Conservation (phyloP, 2,888 invertebrate species). For the Nymphalis c-album region DNA sequence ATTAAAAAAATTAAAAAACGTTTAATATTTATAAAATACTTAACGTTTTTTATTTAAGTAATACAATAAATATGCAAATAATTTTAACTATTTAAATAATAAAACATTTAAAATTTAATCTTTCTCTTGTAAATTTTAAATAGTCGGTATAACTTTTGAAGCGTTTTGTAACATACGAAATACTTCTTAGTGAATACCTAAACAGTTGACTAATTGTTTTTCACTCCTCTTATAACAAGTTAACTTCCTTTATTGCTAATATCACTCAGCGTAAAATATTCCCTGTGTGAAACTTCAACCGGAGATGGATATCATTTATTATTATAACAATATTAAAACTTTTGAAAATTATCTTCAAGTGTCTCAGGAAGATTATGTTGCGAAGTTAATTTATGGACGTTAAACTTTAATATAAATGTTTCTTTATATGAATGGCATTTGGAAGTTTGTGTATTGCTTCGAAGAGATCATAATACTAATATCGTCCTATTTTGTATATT, state of each 20-base stretch:
- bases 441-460: no score
- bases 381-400: no score
- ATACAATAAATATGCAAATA: no score
- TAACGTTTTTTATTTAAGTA: no score
- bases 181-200: constrained; percentile 52
- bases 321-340: constrained; percentile 50
- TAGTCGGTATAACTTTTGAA: neutral
- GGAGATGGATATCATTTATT: constrained; percentile 47
- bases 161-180: constrained; percentile 26
- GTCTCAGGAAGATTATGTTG: neutral
- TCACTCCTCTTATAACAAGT: constrained; percentile 48
- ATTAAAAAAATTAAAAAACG: no score
- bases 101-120: neutral
- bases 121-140: neutral
- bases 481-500: no score
- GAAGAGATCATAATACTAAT: no score
- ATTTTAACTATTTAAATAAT: no score
- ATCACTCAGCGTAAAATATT: constrained; percentile 72
- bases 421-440: no score
- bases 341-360: constrained; percentile 32
- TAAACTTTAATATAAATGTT: no score
- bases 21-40: no score
- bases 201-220: constrained; percentile 64
- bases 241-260: constrained; percentile 67
- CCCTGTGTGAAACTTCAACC: constrained; percentile 59